Percentiles rank a stretch among this genome's conserved stretches.
phyloP scores from a whole-genome alignment of 2,888 invertebrate species.

The Drosophila histrio region DNA sequence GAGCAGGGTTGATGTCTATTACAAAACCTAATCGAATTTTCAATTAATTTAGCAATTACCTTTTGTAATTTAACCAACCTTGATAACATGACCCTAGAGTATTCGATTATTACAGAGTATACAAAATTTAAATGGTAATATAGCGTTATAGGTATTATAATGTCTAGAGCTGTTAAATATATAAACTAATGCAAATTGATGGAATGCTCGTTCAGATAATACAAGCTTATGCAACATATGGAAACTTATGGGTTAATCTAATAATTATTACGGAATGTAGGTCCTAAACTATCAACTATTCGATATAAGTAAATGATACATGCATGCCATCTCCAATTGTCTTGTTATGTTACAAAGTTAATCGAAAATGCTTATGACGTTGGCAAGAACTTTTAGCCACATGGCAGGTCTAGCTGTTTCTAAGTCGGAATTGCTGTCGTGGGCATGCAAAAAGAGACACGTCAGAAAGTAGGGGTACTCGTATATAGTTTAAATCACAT shows the following conservation, averaged over 20 bases:
- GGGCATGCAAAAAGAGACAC: slow-evolving; percentile 37
- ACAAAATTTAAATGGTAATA: background rate
- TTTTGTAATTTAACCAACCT: background rate
- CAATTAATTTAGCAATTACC: slow-evolving; percentile 43
- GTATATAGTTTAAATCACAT: slow-evolving; percentile 51
- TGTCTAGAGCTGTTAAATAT: background rate
- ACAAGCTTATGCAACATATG: too few species aligned
- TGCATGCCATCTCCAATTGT: slow-evolving; percentile 14
- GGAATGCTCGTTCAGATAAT: too few species aligned
- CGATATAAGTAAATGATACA: background rate
- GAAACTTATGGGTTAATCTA: too few species aligned
- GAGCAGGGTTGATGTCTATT: slow-evolving; percentile 30
- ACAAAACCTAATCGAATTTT: slow-evolving; percentile 18
- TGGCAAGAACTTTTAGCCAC: slow-evolving; percentile 27
- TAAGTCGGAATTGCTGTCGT: slow-evolving; percentile 24
- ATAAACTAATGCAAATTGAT: too few species aligned
- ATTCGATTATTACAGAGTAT: background rate
- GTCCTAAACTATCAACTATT: background rate
- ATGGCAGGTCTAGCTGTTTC: background rate
- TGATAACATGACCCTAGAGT: background rate
- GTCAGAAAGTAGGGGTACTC: background rate
- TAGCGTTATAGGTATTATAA: background rate
- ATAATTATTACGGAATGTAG: background rate
- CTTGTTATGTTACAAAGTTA: slow-evolving; percentile 23
- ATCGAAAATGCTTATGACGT: slow-evolving; percentile 41